Conservation (phyloP, 2,888 invertebrate species). For the Euplagia quadripunctaria region DNA sequence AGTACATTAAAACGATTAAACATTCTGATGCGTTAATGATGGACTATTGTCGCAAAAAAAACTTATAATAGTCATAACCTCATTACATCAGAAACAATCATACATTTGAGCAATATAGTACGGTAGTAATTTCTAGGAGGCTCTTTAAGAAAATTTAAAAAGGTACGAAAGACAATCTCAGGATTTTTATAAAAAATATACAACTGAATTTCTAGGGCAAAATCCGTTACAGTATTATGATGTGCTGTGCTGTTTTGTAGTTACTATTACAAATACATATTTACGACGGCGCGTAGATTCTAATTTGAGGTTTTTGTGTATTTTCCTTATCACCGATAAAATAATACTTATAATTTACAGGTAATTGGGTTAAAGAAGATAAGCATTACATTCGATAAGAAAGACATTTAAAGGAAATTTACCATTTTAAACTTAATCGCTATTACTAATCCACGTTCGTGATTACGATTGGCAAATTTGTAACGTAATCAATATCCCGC, state of each 20-base stretch:
- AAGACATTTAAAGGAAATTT: constrained; percentile 17
- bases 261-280: not conserved
- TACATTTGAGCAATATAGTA: too few relatives aligned
- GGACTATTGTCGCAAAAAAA: not conserved
- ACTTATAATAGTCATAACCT: too few relatives aligned
- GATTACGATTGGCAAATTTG: not conserved
- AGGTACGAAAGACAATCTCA: too few relatives aligned
- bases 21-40: not conserved
- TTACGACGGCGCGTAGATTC: constrained; percentile 56
- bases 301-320: constrained; percentile 58
- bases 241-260: not conserved
- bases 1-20: not conserved
- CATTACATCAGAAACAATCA: too few relatives aligned
- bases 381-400: constrained; percentile 41
- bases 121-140: too few relatives aligned
- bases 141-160: too few relatives aligned
- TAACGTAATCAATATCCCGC: constrained; percentile 7
- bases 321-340: constrained; percentile 60
- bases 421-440: not conserved
- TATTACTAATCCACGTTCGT: not conserved
- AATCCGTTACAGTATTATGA: not conserved
- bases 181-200: too few relatives aligned
- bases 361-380: constrained; percentile 76
- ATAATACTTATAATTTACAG: constrained; percentile 70
- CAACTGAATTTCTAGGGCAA: not conserved